These are phyloP conservation scores for Netelia virgata DNA, from an alignment of 2,888 invertebrate species.

Conservation along the genomic window DNA sequence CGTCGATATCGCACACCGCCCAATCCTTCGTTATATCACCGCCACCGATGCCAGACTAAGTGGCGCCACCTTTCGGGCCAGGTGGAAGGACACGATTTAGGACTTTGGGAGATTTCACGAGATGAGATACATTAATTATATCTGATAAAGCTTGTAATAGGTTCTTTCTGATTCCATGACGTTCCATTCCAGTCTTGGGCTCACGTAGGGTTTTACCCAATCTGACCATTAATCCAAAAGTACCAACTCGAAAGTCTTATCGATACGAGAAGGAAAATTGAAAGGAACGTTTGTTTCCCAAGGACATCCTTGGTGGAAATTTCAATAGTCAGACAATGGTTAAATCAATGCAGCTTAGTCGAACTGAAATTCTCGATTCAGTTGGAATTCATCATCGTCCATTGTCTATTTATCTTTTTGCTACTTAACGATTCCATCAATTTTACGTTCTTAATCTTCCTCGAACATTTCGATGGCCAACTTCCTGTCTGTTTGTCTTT, in stretches of 20 bases:
- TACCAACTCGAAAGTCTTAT: neutral
- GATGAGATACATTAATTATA: constrained; percentile 60
- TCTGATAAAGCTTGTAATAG: constrained; percentile 52
- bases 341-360: neutral
- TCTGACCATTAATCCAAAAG: neutral
- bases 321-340: neutral
- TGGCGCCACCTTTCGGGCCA: constrained; percentile 23
- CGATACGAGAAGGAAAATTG: neutral
- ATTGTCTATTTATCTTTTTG: neutral
- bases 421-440: neutral
- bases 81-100: constrained; percentile 55
- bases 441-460: neutral
- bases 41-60: constrained; percentile 18
- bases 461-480: constrained; percentile 20
- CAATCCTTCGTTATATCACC: constrained; percentile 42
- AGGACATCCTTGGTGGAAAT: neutral
- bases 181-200: constrained; percentile 8
- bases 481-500: constrained; percentile 10
- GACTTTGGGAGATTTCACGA: constrained; percentile 43
- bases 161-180: constrained; percentile 38
- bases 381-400: neutral
- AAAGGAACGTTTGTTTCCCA: too few relatives aligned
- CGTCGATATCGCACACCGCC: constrained; percentile 64
- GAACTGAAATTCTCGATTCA: too few relatives aligned
- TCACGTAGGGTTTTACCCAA: neutral